Evolutionary conservation across 2,888 invertebrate genomes (phyloP).

Genomic region (Ganaspis brasiliensis): DNA sequence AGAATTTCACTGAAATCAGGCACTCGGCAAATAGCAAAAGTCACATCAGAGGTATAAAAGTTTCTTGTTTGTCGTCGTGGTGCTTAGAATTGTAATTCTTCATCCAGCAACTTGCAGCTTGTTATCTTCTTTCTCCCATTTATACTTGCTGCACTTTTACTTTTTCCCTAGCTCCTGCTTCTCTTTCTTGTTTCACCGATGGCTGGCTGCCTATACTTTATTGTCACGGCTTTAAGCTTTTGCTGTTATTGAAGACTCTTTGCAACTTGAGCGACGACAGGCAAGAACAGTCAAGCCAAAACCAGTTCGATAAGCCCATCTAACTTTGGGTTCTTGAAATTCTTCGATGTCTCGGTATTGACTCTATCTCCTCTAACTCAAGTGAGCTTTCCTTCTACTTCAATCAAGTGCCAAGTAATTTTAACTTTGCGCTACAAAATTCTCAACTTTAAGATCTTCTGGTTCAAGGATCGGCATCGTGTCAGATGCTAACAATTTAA

Average conservation of each 20-base stretch:
- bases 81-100: slow-evolving; percentile 33
- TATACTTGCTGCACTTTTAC: slow-evolving; percentile 14
- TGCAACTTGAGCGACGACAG: neutral
- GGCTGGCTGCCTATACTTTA: neutral
- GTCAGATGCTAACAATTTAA: no score
- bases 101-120: slow-evolving; percentile 21
- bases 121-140: slow-evolving; percentile 7
- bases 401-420: no score
- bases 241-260: slow-evolving; percentile 11
- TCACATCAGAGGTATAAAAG: slow-evolving; percentile 17
- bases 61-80: slow-evolving; percentile 14
- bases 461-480: no score
- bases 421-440: no score
- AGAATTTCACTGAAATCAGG: slow-evolving; percentile 27
- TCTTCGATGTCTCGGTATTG: neutral
- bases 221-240: slow-evolving; percentile 10
- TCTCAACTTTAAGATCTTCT: no score
- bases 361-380: neutral
- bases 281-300: neutral
- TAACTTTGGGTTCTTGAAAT: slow-evolving; percentile 1
- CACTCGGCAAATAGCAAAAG: slow-evolving; percentile 7
- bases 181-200: slow-evolving; percentile 24
- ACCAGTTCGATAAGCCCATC: neutral
- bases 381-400: neutral
- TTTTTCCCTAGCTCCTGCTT: slow-evolving; percentile 2